Conservation (phyloP, 2,797 vertebrate genomes). For the Thalassophryne amazonica region DNA sequence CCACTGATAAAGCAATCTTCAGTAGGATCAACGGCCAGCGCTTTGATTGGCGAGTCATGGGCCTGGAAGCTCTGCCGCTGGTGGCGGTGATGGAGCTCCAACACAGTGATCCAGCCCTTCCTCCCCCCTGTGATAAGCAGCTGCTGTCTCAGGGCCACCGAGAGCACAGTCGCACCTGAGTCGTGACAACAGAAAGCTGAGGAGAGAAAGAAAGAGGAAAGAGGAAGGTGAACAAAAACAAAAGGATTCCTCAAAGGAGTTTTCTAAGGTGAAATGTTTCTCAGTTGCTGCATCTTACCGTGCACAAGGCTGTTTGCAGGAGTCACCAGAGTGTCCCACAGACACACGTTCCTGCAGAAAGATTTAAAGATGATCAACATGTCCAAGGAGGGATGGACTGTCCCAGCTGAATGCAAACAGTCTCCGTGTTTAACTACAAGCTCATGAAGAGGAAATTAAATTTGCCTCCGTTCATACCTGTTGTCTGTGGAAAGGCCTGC, state of each 20-base stretch:
- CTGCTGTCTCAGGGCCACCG: constrained; percentile 91
- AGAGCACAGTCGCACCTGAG: constrained; percentile 90
- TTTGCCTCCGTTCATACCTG: constrained; percentile 72
- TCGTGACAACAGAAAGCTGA: constrained; percentile 94
- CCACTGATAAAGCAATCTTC: constrained; percentile 96
- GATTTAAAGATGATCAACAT: background rate
- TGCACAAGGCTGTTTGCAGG: constrained; percentile 89
- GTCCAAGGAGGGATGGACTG: too few relatives aligned
- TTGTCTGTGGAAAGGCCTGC: constrained; percentile 95
- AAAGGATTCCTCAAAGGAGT: background rate
- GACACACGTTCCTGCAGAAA: constrained; percentile 89
- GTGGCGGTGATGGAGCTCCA: constrained; percentile 87
- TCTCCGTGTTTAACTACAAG: background rate
- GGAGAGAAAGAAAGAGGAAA: constrained; percentile 4
- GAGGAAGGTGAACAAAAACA: background rate
- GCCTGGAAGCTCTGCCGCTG: constrained; percentile 93
- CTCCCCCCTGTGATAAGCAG: constrained; percentile 92
- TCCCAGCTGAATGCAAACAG: background rate
- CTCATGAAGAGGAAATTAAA: background rate
- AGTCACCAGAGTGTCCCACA: constrained; percentile 96
- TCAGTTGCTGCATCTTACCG: constrained; percentile 75
- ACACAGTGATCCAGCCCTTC: constrained; percentile 90
- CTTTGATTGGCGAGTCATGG: constrained; percentile 95
- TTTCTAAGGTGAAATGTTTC: background rate
- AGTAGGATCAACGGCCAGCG: constrained; percentile 87